Evolutionary conservation across 2,888 invertebrate species (phyloP), one percentile per base, ranked within the genome.

Genomic region (Caradrina kadenii): DNA sequence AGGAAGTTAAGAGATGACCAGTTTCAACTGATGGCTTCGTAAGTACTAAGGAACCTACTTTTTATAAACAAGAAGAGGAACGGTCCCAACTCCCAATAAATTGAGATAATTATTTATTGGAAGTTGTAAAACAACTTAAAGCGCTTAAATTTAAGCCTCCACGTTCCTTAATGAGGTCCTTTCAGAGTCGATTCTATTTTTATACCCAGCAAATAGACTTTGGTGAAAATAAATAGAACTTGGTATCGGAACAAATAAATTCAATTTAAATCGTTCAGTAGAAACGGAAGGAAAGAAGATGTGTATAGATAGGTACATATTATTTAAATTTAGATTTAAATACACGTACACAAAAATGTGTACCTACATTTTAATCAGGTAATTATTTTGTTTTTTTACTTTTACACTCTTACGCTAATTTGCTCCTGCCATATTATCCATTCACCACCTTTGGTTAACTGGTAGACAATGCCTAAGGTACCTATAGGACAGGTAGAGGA

Each of bases 221-320:
- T 10, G 17, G 13, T 1, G 10, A 68, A 71, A 60, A 65, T 53
- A 71, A 76, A 66, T 55, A 56, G 22, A 73, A 59, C 49, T 71
- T 63, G 26, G n/a, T 26, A 62, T 55, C 53, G 13, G 17, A 66
- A 77, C 48, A 60, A 65, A 81, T 73, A 21, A 35, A 42, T 17
- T 19, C 56, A 67, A 81, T 73, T 74, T 74, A 35, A 8, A 35
- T 7, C 26, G 26, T 26, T 26, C 26, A 26, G 26, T 26, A 26
- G 26, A 4, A 26, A 26, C 26, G 26, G 4, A 26, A 2, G 26
- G 26, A 26, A 26, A 4, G 26, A 26, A 26, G 26, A 26, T 26
- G 4, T 26, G 4, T 26, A 26, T 26, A 26, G n/a, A n/a, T n/a
- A 26, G 26, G 26, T 26, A 26, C 4, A 26, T 2, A 26, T 26